Conservation (phyloP, 2,888 invertebrate genomes). For the Rhabditoides inermis region DNA sequence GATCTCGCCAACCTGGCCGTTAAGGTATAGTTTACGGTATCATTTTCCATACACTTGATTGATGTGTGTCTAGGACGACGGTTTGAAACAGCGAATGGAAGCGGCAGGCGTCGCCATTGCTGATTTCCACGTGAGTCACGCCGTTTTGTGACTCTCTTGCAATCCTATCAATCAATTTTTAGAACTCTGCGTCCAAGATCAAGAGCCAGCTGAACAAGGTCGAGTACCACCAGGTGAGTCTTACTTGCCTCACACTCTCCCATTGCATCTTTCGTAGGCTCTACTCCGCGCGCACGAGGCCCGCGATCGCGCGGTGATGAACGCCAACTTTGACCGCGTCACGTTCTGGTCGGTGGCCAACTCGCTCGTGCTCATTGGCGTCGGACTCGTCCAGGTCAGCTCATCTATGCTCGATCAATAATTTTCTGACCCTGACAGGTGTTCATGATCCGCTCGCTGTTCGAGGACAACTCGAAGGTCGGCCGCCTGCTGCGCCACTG, state of each 20-base stretch:
- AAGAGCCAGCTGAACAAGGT: slow-evolving; percentile 42
- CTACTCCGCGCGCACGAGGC: slow-evolving; percentile 68
- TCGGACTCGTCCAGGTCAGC: slow-evolving; percentile 63
- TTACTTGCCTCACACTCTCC: background rate
- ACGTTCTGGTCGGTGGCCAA: slow-evolving; percentile 72
- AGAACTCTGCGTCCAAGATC: slow-evolving; percentile 33
- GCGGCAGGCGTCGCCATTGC: slow-evolving; percentile 40
- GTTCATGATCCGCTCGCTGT: slow-evolving; percentile 70
- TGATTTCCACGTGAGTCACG: slow-evolving; percentile 28
- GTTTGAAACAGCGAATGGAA: slow-evolving; percentile 23
- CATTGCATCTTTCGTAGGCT: slow-evolving; percentile 16
- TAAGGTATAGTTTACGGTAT: background rate
- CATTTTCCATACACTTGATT: slow-evolving; percentile 5
- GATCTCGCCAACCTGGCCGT: slow-evolving; percentile 18
- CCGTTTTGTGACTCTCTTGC: background rate
- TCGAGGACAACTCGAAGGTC: slow-evolving; percentile 61
- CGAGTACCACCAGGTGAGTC: slow-evolving; percentile 22
- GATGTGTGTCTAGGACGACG: slow-evolving; percentile 23
- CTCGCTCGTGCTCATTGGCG: slow-evolving; percentile 66
- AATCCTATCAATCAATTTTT: slow-evolving; percentile 8
- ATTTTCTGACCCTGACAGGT: slow-evolving; percentile 55
- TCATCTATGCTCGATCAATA: slow-evolving; percentile 23
- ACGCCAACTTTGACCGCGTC: slow-evolving; percentile 72
- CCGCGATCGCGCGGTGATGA: slow-evolving; percentile 72
- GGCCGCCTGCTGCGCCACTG: slow-evolving; percentile 36